These are phyloP conservation scores for Lacerta bilineata DNA, from an alignment of 2,797 vertebrate genomes.

Conservation along the genomic window DNA sequence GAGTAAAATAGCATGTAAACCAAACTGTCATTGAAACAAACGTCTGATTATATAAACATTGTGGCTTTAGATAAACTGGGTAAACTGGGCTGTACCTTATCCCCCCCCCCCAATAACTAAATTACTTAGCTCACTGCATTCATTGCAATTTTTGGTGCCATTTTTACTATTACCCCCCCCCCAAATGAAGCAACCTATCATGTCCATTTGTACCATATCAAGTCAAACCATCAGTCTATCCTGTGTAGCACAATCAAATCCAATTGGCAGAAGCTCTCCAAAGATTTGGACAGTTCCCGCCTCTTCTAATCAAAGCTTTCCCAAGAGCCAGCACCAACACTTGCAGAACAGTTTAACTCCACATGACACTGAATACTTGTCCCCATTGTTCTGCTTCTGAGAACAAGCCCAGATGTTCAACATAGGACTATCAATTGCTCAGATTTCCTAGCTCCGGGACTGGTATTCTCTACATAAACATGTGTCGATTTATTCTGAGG, in stretches of 20 bases:
- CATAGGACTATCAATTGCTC: constrained; percentile 75
- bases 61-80: neutral
- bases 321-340: constrained; percentile 68
- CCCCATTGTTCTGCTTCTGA: constrained; percentile 61
- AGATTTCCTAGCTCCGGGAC: constrained; percentile 69
- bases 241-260: no score
- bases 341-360: constrained; percentile 61
- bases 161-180: no score
- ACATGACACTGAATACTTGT: constrained; percentile 65
- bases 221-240: no score
- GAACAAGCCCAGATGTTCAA: constrained; percentile 53
- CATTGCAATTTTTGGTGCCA: no score
- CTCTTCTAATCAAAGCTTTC: constrained; percentile 43
- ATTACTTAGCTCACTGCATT: no score
- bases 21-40: neutral
- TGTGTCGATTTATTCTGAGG: constrained; percentile 16
- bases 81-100: neutral
- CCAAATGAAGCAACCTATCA: no score
- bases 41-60: neutral
- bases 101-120: no score
- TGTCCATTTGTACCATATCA: no score
- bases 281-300: no score
- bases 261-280: no score
- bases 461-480: constrained; percentile 75
- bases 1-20: no score